Evolutionary conservation across 2,113 vertebrate genomes (phyloP).

Genomic region (Thomomys bottae): DNA sequence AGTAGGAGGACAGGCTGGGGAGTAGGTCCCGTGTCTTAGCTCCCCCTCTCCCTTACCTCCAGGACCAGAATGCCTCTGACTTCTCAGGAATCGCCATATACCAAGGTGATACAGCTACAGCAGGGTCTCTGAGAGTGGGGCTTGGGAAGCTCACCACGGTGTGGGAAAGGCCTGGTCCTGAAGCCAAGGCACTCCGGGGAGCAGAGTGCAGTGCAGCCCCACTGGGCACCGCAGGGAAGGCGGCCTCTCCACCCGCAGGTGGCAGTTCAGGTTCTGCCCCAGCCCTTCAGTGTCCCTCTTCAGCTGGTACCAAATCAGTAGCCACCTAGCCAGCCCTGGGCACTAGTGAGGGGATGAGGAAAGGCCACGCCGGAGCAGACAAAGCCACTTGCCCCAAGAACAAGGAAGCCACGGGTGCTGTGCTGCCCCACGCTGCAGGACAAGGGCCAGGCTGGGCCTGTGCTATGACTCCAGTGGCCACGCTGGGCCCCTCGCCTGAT

Average conservation of each 20-base stretch:
- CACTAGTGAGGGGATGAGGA: not conserved
- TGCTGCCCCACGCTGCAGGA: not conserved
- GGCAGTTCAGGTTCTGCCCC: too few relatives aligned
- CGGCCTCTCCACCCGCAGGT: fast-evolving
- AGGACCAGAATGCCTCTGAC: not conserved
- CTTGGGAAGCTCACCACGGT: not conserved
- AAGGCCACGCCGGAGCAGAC: fast-evolving
- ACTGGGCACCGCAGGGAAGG: too few relatives aligned
- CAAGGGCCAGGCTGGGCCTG: not conserved
- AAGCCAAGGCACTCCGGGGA: not conserved
- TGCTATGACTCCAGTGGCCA: not conserved
- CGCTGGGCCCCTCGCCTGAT: not conserved
- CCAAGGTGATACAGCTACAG: not conserved
- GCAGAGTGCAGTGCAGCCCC: not conserved
- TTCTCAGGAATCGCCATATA: not conserved
- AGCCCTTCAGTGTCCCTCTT: too few relatives aligned
- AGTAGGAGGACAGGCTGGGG: too few relatives aligned
- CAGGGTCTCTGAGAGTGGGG: not conserved
- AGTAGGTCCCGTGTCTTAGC: too few relatives aligned
- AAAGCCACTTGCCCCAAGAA: not conserved
- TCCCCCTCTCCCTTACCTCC: too few relatives aligned
- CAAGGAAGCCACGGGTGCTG: too few relatives aligned
- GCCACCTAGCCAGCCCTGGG: not conserved
- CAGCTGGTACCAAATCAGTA: too few relatives aligned
- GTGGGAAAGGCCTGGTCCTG: not conserved